Evolutionary conservation across 2,797 vertebrate species (phyloP), one percentile per base, ranked within the genome.

Genomic region (Urosaurus nigricauda): DNA sequence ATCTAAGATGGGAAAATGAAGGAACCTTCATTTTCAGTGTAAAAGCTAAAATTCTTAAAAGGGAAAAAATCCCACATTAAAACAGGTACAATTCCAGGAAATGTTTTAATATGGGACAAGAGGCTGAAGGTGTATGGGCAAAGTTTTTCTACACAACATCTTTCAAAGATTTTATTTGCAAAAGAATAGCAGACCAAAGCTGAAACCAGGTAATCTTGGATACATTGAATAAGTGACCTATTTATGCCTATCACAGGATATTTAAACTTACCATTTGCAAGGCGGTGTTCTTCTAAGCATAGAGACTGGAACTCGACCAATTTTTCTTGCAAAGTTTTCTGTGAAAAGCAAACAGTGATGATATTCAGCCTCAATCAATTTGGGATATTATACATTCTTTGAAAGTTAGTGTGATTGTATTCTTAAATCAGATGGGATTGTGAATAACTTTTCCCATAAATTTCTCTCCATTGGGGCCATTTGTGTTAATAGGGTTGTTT

Each of bases 241-340:
- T 77, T 96, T 96, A 97, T 96, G 97, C 92, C 96, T 90, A 24
- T 53, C 94, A 90, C 94, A 96, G 94, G 92, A 93, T 93, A 47
- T 9, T 19, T 6, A 84, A 35, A 89, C 93, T 96, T 96, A 99
- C 99, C 98, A 93, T 97, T 95, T 95, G 96, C 94, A 47, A 99
- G 93, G 13, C 94, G 97, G 32, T 96, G 97, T 96, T 99, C 99
- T 96, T 97, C 98, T 94, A 97, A 94, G n/a, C 96, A 97, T n/a
- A 99, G 96, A 0, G 95, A 90, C 87, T 97, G 97, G 94, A 99
- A 92, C 97, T 99, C 98, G 85, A 95, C 92, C 96, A 97, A 87
- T 89, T 98, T 98, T 95, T 98, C 97, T 92, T 95, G 97, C 91
- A 99, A 95, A 4, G 93, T 97, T 97, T 98, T 97, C 99, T 99